Conservation (phyloP, 1,140 invertebrate species). For the Papilio aristodemus region DNA sequence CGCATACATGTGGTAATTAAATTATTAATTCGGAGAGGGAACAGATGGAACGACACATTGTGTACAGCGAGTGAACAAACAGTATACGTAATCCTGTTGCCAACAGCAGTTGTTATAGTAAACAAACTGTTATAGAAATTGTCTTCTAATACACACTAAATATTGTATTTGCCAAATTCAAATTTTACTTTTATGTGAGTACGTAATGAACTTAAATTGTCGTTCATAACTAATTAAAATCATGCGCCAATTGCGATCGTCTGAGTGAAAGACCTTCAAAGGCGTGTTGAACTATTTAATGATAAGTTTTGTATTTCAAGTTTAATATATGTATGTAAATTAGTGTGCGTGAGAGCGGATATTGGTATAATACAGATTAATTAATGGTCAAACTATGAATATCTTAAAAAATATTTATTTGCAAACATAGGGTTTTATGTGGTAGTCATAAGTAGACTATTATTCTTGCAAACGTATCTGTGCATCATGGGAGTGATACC, state of each 20-base stretch:
- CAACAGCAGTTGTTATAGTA: background rate
- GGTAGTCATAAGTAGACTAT: background rate
- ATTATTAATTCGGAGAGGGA: slow-evolving; percentile 6
- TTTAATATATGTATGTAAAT: too few relatives aligned
- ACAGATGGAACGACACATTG: background rate
- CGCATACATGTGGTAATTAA: background rate
- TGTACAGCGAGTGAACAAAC: background rate
- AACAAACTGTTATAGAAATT: background rate
- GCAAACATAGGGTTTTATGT: background rate
- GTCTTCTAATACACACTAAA: background rate
- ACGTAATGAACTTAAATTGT: background rate
- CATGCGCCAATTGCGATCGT: too few relatives aligned
- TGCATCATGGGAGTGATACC: slow-evolving; percentile 5
- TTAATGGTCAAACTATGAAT: too few relatives aligned
- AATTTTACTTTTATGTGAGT: background rate
- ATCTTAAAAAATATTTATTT: background rate
- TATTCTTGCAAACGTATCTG: background rate
- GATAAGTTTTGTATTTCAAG: too few relatives aligned
- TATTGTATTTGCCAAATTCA: background rate
- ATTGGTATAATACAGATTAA: too few relatives aligned
- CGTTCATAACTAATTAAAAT: too few relatives aligned
- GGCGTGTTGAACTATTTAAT: too few relatives aligned
- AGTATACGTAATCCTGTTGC: slow-evolving; percentile 7
- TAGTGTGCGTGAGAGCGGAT: too few relatives aligned
- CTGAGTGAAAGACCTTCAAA: too few relatives aligned